Evolutionary conservation across 2,888 invertebrate genomes (phyloP), one percentile per base, ranked within the genome.

Genomic region (Epinotia nisella): DNA sequence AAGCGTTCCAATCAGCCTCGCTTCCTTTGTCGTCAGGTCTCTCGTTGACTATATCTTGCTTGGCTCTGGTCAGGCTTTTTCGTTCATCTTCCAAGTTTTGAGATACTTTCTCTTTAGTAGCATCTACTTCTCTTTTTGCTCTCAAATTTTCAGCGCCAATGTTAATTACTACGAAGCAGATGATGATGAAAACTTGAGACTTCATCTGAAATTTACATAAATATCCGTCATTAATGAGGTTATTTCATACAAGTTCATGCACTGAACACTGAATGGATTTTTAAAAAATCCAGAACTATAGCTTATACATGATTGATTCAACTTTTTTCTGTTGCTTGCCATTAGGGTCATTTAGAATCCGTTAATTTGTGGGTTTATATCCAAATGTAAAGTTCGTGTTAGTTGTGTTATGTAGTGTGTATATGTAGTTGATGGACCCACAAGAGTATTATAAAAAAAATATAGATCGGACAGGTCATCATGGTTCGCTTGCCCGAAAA

Each of bases 121-220:
- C 10, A 3, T 62, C 21, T 62, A 49, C n/a, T 5, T 49, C 61
- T 49, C 24, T 49, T 49, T 62, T 62, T 45, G 9, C 15, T 49
- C n/a, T 62, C 3, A 24, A 1, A n/a, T 58, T 7, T 13, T 17
- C 19, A 11, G 11, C 41, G 3, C 49, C 15, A 15, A 15, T 45
- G 15, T 15, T n/a, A 24, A 53, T 2, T 41, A 55, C 41, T 41
- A 56, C 15, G n/a, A 55, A 21, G 11, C 55, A 66, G 13, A 19
- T n/a, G 55, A 39, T 41, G 39, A 66, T 24, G 55, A 4, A 0
- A 11, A 55, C 21, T 21, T 41, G 55, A 0, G 10, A 10, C 11
- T 55, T 56, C 66, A 66, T 66, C 66, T 66, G 55, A 56, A 66
- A 66, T n/a, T 0, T 17, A 56, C 11, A 29, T 56, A 9, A 19